Conservation (phyloP, 2,797 vertebrate species). For the Rhinatrema bivittatum region DNA sequence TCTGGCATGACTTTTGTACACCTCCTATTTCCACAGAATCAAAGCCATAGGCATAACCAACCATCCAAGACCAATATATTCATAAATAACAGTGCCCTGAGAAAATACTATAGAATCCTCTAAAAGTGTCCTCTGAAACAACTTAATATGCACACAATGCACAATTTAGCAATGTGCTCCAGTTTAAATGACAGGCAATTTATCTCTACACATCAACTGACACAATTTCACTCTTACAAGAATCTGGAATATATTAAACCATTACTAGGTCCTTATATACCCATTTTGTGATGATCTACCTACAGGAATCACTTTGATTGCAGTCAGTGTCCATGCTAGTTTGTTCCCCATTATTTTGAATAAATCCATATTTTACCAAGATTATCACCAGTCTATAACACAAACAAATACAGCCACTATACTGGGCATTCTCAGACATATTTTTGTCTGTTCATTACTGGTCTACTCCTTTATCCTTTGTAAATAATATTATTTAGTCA, state of each 20-base stretch:
- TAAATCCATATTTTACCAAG: neutral
- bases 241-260: slow-evolving; percentile 49
- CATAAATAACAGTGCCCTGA: too few species aligned
- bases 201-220: slow-evolving; percentile 52
- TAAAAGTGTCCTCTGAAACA: slow-evolving; percentile 32
- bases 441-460: slow-evolving; percentile 1
- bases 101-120: too few species aligned
- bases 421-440: neutral
- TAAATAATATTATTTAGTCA: slow-evolving; percentile 4
- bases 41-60: too few species aligned
- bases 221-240: slow-evolving; percentile 42
- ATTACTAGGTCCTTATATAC: slow-evolving; percentile 41
- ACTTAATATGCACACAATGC: slow-evolving; percentile 45
- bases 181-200: slow-evolving; percentile 51
- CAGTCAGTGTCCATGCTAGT: slow-evolving; percentile 2
- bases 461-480: slow-evolving; percentile 6
- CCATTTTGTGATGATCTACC: slow-evolving; percentile 38
- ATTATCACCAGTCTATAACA: slow-evolving; percentile 8
- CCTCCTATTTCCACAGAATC: too few species aligned
- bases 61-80: too few species aligned
- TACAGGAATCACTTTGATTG: slow-evolving; percentile 41
- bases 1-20: too few species aligned
- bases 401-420: neutral
- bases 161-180: slow-evolving; percentile 34
- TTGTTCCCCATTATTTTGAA: slow-evolving; percentile 27